Conservation (phyloP, 2,113 vertebrate genomes). For the Podilymbus podiceps region DNA sequence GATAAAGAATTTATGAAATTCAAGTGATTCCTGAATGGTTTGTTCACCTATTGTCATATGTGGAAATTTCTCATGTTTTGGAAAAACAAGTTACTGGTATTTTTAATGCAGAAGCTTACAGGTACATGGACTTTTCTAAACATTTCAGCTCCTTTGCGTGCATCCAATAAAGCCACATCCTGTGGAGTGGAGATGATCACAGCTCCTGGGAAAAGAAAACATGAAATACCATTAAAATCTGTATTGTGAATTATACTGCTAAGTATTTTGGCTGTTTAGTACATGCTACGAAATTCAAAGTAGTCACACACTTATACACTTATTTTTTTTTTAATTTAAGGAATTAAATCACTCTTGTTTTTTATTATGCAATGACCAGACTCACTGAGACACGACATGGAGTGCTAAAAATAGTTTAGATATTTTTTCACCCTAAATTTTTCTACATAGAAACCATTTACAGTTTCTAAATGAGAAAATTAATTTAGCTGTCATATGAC, state of each 20-base stretch:
- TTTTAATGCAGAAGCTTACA: constrained; percentile 75
- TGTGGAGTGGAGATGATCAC: constrained; percentile 96
- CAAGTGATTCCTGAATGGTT: background rate
- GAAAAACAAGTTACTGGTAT: background rate
- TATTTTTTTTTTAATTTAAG: background rate
- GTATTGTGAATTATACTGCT: background rate
- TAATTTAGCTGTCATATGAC: background rate
- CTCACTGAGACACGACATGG: background rate
- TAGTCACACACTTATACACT: background rate
- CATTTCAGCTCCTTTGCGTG: constrained; percentile 92
- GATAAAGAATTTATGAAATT: background rate
- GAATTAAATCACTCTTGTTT: background rate
- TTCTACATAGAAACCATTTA: background rate
- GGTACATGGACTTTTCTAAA: constrained; percentile 93
- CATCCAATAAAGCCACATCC: constrained; percentile 92
- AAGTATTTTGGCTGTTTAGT: background rate
- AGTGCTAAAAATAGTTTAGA: background rate
- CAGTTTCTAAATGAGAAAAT: background rate
- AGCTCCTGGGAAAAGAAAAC: constrained; percentile 79
- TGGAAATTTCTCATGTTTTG: background rate
- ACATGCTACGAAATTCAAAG: background rate
- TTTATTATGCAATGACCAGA: background rate
- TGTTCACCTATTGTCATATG: background rate
- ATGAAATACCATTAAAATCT: background rate
- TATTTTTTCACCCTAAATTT: background rate